Percentiles rank a stretch among this genome's conserved stretches.
These are phyloP conservation scores for Acromyrmex heyeri DNA, from an alignment of 1,140 invertebrate genomes.

Conservation along the genomic window DNA sequence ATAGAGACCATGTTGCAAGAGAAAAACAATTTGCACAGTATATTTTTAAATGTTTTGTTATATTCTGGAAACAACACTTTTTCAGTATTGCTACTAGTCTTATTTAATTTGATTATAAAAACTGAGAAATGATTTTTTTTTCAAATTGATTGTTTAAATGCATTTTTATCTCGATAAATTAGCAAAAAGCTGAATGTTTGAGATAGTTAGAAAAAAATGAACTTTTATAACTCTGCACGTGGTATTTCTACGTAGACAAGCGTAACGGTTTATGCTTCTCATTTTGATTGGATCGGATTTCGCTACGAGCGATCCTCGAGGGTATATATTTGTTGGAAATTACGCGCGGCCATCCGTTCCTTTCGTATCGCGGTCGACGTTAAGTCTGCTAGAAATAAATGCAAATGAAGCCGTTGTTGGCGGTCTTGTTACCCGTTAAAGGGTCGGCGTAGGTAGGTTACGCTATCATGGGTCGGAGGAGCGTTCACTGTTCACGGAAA, in stretches of 20 bases:
- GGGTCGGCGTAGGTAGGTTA: conserved; percentile 69
- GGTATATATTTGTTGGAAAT: conserved; percentile 47
- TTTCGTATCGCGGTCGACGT: conserved; percentile 41
- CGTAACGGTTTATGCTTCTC: conserved; percentile 7
- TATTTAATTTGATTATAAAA: conserved; percentile 22
- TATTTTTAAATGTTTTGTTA: conserved; percentile 13
- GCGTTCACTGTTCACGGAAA: conserved; percentile 55
- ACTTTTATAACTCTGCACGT: neutral
- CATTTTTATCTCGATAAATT: neutral
- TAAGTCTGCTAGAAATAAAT: conserved; percentile 73
- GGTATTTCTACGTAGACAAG: conserved; percentile 3
- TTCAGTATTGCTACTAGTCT: neutral
- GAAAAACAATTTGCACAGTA: neutral
- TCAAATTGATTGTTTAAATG: neutral
- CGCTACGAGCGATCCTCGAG: neutral
- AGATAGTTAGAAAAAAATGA: neutral
- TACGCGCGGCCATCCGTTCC: conserved; percentile 6
- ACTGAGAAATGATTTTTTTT: neutral
- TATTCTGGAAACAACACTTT: neutral
- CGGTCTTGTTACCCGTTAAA: conserved; percentile 76
- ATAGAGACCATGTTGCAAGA: neutral
- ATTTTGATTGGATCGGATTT: conserved; percentile 53
- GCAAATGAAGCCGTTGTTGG: conserved; percentile 75
- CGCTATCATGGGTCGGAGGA: conserved; percentile 28
- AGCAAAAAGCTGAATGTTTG: neutral